Percentiles rank a stretch among this genome's conserved stretches.
phyloP scores from a whole-genome alignment of 1,140 invertebrate species.

The Leptopilina clavipes region DNA sequence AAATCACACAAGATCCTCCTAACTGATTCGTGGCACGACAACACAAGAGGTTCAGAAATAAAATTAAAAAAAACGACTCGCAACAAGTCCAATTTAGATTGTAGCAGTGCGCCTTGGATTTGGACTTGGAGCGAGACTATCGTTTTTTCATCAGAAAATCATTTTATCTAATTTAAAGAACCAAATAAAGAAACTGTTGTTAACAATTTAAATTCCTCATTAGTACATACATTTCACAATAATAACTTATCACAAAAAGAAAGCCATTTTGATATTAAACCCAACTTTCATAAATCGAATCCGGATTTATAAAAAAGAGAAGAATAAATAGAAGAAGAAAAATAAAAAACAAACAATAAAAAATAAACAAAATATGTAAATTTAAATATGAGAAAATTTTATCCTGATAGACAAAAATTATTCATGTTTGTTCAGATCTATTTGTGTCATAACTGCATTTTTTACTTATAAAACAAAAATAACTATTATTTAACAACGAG shows the following conservation, averaged over 20 bases:
- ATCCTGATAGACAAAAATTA: too few species aligned
- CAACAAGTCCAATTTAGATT: slow-evolving; percentile 5
- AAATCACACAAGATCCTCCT: slow-evolving; percentile 3
- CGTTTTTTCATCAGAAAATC: neutral
- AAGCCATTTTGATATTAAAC: neutral
- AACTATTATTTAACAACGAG: too few species aligned
- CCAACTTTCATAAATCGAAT: too few species aligned
- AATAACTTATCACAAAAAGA: neutral
- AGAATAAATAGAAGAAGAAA: too few species aligned
- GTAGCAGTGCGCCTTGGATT: neutral
- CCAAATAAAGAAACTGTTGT: too few species aligned
- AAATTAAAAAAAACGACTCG: neutral
- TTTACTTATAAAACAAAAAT: too few species aligned
- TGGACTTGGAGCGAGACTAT: slow-evolving; percentile 10
- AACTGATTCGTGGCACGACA: slow-evolving; percentile 11
- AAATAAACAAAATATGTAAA: too few species aligned
- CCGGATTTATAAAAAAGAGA: too few species aligned
- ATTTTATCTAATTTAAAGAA: slow-evolving; percentile 21
- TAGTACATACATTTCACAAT: neutral
- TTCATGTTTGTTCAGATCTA: too few species aligned
- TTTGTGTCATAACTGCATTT: too few species aligned
- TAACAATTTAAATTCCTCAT: neutral
- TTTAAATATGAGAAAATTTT: too few species aligned
- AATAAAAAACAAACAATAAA: too few species aligned
- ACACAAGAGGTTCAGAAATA: neutral